These are phyloP conservation scores for Vannuccia rotundouncinata DNA, from an alignment of 2,888 invertebrate genomes.

Conservation along the genomic window DNA sequence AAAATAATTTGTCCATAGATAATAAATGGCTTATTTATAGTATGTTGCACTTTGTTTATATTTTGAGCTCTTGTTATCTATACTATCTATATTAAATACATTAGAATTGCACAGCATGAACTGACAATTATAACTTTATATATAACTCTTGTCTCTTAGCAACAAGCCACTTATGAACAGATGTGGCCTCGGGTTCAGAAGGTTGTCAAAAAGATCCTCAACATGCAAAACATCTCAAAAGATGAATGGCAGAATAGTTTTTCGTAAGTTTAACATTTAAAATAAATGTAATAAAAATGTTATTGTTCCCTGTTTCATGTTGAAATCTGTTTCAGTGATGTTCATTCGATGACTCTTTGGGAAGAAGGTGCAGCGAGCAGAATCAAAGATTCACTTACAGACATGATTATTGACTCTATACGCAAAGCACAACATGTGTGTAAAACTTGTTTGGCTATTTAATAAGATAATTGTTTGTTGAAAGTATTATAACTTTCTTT, in stretches of 20 bases:
- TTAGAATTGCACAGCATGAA: no score
- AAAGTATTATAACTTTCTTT: conserved; percentile 39
- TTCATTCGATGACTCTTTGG: conserved; percentile 92
- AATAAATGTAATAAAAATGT: neutral
- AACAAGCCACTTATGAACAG: conserved; percentile 67
- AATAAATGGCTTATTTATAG: no score
- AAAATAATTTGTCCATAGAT: no score
- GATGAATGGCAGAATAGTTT: conserved; percentile 96
- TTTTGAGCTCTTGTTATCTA: no score
- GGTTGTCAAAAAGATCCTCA: conserved; percentile 81
- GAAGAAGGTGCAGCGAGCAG: conserved; percentile 87
- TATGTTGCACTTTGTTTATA: no score
- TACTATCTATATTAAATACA: no score
- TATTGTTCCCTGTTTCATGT: no score
- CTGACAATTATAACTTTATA: no score
- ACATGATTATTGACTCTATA: conserved; percentile 36
- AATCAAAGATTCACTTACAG: conserved; percentile 57
- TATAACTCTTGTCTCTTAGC: no score
- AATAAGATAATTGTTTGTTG: no score
- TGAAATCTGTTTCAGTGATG: conserved; percentile 64
- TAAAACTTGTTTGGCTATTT: no score
- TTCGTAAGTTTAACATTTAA: conserved; percentile 59
- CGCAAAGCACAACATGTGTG: conserved; percentile 31
- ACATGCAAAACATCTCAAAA: conserved; percentile 85
- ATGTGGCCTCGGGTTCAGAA: conserved; percentile 93